Evolutionary conservation across 2,113 vertebrate species (phyloP), one percentile per base, ranked within the genome.

Genomic region (Cinclus mexicanus): DNA sequence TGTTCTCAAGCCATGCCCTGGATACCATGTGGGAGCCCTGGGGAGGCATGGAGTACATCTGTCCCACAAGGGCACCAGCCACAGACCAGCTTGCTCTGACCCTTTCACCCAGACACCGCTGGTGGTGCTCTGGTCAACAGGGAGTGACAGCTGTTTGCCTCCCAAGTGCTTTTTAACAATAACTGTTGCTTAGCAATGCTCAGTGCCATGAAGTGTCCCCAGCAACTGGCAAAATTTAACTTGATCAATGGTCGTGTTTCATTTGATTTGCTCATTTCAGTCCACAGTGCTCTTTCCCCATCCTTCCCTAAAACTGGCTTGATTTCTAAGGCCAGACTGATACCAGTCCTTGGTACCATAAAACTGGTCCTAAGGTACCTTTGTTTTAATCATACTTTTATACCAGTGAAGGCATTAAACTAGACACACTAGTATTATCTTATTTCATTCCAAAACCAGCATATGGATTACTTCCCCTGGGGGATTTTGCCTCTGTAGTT

Each of bases 1-100:
- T 0, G 0, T 24, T 46, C 41, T 37, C 42, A 41, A 61, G 47
- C 25, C 0, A 2, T 6, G 4, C 23, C 28, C 37, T 35, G 29
- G 29, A 8, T 2, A 5, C 10, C 29, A 69, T 1, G 0, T 4
- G 10, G 26, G 9, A 74, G 39, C 47, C 37, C 29, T 59, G 0
- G 1, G 59, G 23, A 18, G 23, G 6, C 8, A 2, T 20, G 56
- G 50, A 57, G 8, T 2, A 3, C 3, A 4, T 35, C 33, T 42
- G 60, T 53, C 33, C 25, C 1, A 2, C 12, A 9, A 0, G 1
- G 61, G n/a, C 11, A 3, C 41, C 10, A 44, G 25, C 53, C 5
- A 3, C 15, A 71, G 1, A 63, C 68, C 1, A 1, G 39, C 25
- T n/a, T 13, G 31, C 80, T 80, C 63, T 53, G n/a, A 19, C 42